A percentile compares a stretch with the other conserved stretches of the same genome.
phyloP scores from a whole-genome alignment of 2,888 invertebrate genomes.

The Junonia oenone region DNA sequence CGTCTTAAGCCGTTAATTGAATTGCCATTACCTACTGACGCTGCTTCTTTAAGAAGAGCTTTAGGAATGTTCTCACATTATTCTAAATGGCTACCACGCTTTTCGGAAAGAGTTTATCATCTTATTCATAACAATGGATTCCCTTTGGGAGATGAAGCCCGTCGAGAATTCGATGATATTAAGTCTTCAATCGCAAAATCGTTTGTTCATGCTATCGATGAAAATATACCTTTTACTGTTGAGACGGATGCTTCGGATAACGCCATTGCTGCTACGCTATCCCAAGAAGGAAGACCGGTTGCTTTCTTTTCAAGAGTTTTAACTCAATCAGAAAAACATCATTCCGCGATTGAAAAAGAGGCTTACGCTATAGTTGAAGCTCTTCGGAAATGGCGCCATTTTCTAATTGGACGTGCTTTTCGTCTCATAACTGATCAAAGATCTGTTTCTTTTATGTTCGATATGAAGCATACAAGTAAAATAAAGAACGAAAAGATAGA shows the following conservation, averaged over 20 bases:
- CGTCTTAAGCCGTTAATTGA: neutral
- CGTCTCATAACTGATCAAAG: constrained; percentile 21
- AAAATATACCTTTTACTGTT: neutral
- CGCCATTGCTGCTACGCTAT: neutral
- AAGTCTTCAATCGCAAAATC: neutral
- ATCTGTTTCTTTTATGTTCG: constrained; percentile 26
- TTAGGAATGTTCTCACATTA: neutral
- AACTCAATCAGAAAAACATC: constrained; percentile 6
- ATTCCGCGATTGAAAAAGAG: constrained; percentile 16
- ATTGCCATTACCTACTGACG: neutral
- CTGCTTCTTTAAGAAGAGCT: neutral
- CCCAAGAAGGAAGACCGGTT: constrained; percentile 6
- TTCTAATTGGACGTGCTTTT: constrained; percentile 13
- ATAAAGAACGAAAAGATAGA: constrained; percentile 29
- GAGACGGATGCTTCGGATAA: neutral
- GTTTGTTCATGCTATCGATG: neutral
- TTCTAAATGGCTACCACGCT: neutral
- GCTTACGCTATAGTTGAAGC: constrained; percentile 14
- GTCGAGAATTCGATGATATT: neutral
- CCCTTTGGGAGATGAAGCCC: neutral
- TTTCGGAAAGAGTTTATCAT: neutral
- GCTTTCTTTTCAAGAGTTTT: constrained; percentile 21
- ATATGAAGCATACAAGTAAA: constrained; percentile 15
- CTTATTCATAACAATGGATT: neutral
- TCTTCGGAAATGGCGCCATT: constrained; percentile 17